Evolutionary conservation across 2,888 invertebrate genomes (phyloP).

Genomic region (Ophion ventricosus): DNA sequence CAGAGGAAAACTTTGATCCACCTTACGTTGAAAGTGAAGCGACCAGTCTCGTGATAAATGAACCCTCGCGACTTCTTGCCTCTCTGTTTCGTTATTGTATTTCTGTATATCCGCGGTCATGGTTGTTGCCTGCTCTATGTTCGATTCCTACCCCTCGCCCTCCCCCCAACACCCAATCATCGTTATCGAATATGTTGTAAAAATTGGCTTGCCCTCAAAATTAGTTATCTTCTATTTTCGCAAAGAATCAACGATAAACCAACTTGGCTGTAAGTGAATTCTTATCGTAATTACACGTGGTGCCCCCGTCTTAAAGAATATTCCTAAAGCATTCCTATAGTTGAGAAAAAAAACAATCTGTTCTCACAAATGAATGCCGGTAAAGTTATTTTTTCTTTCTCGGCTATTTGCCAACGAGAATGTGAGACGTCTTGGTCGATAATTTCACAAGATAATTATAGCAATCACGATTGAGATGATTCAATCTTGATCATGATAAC

Average conservation of each 20-base stretch:
- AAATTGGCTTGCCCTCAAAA: conserved; percentile 36
- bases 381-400: no score
- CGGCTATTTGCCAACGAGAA: no score
- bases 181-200: conserved; percentile 46
- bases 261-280: background rate
- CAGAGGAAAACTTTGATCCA: background rate
- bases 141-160: background rate
- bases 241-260: background rate
- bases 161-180: conserved; percentile 14
- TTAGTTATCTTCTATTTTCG: background rate
- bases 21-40: no score
- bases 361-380: no score
- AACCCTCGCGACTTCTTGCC: conserved; percentile 11
- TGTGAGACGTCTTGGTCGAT: no score
- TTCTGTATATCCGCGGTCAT: conserved; percentile 58
- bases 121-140: conserved; percentile 67
- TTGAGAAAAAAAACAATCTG: background rate
- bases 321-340: background rate
- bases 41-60: background rate
- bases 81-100: conserved; percentile 51
- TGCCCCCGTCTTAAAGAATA: background rate
- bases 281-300: background rate
- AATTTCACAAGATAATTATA: no score
- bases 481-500: no score
- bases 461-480: no score